Base-by-base conservation (phyloP, 2,888 invertebrate genomes). In the Ornithoptera alexandrae region DNA sequence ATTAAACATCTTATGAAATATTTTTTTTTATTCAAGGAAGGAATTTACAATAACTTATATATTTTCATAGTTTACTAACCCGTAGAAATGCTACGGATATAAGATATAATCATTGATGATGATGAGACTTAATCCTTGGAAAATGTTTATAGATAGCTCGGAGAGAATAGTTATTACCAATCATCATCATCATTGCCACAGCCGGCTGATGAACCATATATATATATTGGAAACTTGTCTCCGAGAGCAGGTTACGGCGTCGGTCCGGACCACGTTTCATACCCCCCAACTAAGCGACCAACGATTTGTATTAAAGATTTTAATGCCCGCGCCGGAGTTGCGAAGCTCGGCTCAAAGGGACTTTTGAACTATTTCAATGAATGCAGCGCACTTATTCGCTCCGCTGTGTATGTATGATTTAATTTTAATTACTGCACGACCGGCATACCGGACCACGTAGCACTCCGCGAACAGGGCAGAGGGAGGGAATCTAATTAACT, bases 401-500 rank as follows among this genome's bases (percentile, higher is more conserved):
- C 65, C 63, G 64, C 42, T 42, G 42, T 42, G 42, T 42, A 61
- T 42, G 63, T 67, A 58, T 67, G 74, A 74, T 75, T 74, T 74
- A 75, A 77, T 76, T 76, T 77, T 77, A 76, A 76, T 77, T 75
- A 78, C 73, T 74, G 42, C 62, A 56, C 65, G 24, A 65, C 53
- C 58, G 59, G 59, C 67, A 62, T 67, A 64, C 63, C n/a, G 53
- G 10, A 42, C 8, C 42, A 42, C 42, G 42, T 42, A 42, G 8
- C 4, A 42, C 42, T 46, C 8, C 36, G 50, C 63, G 66, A 50
- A 39, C 39, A 63, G 63, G 67, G 67, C 8, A 67, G 67, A 70
- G 59, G 20, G 18, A 30, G 4, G 30, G 30, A 30, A 30, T 5
- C 3, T 30, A 30, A 30, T 59, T 24, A 4, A 8, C 22, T 36